Conservation (phyloP, 2,888 invertebrate genomes). For the Cotesia congregata region DNA sequence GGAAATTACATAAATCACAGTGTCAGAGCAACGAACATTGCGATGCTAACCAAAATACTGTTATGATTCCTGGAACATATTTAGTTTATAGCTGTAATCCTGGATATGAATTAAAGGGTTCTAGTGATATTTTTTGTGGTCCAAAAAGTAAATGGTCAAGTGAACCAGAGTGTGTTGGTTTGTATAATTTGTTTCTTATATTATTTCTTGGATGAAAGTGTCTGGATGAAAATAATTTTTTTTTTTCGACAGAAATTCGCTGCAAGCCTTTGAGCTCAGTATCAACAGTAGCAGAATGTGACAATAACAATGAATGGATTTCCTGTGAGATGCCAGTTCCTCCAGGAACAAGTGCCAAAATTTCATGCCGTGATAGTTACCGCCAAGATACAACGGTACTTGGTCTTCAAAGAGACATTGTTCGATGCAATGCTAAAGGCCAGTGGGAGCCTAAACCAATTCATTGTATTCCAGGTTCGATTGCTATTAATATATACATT, state of each 20-base stretch:
- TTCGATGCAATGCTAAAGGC: slow-evolving; percentile 59
- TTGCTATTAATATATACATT: slow-evolving; percentile 57
- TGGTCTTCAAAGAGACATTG: slow-evolving; percentile 48
- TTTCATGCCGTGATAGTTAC: slow-evolving; percentile 60
- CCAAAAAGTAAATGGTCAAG: slow-evolving; percentile 57
- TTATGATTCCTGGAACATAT: slow-evolving; percentile 55
- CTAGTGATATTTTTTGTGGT: slow-evolving; percentile 55
- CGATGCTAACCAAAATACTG: slow-evolving; percentile 39
- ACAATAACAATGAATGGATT: slow-evolving; percentile 46
- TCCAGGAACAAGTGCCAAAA: slow-evolving; percentile 55
- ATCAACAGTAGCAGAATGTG: slow-evolving; percentile 55
- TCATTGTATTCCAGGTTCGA: slow-evolving; percentile 64
- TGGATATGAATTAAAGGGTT: slow-evolving; percentile 55
- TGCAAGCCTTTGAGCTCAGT: slow-evolving; percentile 56
- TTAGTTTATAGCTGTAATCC: slow-evolving; percentile 60
- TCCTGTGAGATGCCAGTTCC: slow-evolving; percentile 55
- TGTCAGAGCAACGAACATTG: slow-evolving; percentile 55
- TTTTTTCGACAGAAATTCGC: slow-evolving; percentile 56
- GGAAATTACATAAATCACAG: slow-evolving; percentile 55
- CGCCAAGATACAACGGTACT: slow-evolving; percentile 49
- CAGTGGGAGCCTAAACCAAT: slow-evolving; percentile 65
- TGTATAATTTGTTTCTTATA: slow-evolving; percentile 15
- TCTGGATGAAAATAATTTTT: slow-evolving; percentile 9
- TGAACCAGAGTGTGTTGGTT: slow-evolving; percentile 59
- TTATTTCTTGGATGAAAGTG: too few species aligned